phyloP scores from a whole-genome alignment of 2,113 vertebrate genomes.

The Phylloscopus trochiloides region DNA sequence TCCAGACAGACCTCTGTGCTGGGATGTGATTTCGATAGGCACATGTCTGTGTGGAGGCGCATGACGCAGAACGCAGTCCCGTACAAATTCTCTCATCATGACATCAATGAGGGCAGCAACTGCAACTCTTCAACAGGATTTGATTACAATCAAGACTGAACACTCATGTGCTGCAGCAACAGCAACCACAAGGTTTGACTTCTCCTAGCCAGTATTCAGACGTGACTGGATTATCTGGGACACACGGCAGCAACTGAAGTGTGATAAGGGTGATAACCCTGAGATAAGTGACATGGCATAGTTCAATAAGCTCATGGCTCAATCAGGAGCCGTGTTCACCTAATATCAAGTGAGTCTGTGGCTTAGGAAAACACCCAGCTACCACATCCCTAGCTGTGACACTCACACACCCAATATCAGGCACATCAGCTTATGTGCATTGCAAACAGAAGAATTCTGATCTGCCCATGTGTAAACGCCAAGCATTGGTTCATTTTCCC shows the following conservation, averaged over 20 bases:
- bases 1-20: fast-evolving
- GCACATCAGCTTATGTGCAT: neutral
- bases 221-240: neutral
- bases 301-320: neutral
- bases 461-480: neutral
- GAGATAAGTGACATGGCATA: fast-evolving
- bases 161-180: neutral
- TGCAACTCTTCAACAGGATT: neutral
- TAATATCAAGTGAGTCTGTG: neutral
- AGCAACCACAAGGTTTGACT: neutral
- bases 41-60: neutral
- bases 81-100: neutral
- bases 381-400: neutral
- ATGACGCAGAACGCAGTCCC: fast-evolving
- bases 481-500: neutral
- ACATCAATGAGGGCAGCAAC: neutral
- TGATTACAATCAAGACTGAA: neutral
- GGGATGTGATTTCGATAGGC: neutral
- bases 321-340: neutral
- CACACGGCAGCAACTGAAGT: neutral
- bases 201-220: neutral
- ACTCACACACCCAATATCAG: fast-evolving
- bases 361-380: neutral
- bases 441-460: neutral
- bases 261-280: fast-evolving